Evolutionary conservation across 2,113 vertebrate genomes (phyloP).

Genomic region (Phyllostomus hastatus): DNA sequence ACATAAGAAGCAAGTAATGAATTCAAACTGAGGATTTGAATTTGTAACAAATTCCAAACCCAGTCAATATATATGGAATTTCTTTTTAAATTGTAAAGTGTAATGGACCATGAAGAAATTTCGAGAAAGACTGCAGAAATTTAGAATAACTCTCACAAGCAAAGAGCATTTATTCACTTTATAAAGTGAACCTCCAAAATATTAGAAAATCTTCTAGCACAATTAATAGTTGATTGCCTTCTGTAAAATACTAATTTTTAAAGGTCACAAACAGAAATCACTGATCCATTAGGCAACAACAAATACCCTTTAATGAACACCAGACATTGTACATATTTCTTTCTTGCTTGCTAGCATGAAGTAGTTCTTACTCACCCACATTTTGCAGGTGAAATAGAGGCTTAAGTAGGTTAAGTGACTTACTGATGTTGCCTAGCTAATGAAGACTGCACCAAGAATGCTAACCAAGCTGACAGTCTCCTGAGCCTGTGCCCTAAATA

Average conservation of each 20-base stretch:
- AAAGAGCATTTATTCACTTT: not conserved
- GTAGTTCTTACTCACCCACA: not conserved
- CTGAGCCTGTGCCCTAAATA: not conserved
- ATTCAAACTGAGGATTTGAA: not conserved
- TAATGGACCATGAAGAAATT: not conserved
- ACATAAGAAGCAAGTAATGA: not conserved
- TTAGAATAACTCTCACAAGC: not conserved
- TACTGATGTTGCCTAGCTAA: not conserved
- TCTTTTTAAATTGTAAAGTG: not conserved
- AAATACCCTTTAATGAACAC: not conserved
- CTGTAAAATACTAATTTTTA: not conserved
- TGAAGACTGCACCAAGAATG: not conserved
- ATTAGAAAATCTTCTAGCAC: not conserved
- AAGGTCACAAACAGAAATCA: not conserved
- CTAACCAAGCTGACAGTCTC: not conserved
- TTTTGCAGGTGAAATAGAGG: not conserved
- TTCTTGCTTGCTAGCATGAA: not conserved
- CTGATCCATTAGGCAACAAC: not conserved
- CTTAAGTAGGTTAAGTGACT: not conserved
- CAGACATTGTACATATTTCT: not conserved
- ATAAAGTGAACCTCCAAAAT: not conserved
- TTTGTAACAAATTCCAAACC: not conserved
- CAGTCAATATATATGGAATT: not conserved
- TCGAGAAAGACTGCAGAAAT: not conserved
- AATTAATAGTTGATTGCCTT: not conserved